Evolutionary conservation across 2,888 invertebrate species (phyloP).

Genomic region (Drosophila meridiana): DNA sequence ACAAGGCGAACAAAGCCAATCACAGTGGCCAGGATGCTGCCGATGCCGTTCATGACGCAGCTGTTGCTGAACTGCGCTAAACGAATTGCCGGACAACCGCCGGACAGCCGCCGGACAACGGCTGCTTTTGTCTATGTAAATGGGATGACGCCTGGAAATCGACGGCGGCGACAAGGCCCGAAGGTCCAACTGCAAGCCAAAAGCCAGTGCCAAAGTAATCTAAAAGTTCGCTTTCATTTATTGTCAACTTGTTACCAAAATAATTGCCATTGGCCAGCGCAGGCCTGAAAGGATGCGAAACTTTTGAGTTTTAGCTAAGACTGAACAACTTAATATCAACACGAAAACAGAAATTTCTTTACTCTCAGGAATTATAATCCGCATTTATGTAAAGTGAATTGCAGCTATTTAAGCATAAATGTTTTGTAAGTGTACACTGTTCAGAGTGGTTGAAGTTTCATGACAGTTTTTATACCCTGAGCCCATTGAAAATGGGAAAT

Average conservation of each 20-base stretch:
- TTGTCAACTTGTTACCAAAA: slow-evolving; percentile 68
- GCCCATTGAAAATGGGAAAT: too few species aligned
- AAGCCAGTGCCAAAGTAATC: slow-evolving; percentile 53
- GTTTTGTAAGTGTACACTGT: neutral
- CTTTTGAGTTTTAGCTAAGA: neutral
- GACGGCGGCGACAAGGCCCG: neutral
- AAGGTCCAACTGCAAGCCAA: slow-evolving; percentile 25
- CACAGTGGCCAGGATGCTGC: slow-evolving; percentile 4
- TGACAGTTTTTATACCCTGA: too few species aligned
- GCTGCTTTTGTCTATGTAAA: slow-evolving; percentile 62
- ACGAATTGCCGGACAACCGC: slow-evolving; percentile 20
- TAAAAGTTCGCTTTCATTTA: slow-evolving; percentile 65
- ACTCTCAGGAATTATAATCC: neutral
- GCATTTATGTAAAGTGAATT: neutral
- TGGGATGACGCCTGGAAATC: slow-evolving; percentile 52
- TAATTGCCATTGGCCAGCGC: slow-evolving; percentile 56
- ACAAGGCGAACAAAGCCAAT: slow-evolving; percentile 15
- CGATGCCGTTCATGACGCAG: slow-evolving; percentile 55
- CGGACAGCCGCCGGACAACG: slow-evolving; percentile 22
- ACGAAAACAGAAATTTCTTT: neutral
- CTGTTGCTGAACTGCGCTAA: slow-evolving; percentile 30
- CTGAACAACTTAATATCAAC: neutral
- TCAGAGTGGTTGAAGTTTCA: neutral
- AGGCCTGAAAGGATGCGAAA: slow-evolving; percentile 20
- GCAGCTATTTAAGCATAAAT: neutral